Evolutionary conservation across 1,140 invertebrate species (phyloP).

Genomic region (Trinorchestia longiramus): DNA sequence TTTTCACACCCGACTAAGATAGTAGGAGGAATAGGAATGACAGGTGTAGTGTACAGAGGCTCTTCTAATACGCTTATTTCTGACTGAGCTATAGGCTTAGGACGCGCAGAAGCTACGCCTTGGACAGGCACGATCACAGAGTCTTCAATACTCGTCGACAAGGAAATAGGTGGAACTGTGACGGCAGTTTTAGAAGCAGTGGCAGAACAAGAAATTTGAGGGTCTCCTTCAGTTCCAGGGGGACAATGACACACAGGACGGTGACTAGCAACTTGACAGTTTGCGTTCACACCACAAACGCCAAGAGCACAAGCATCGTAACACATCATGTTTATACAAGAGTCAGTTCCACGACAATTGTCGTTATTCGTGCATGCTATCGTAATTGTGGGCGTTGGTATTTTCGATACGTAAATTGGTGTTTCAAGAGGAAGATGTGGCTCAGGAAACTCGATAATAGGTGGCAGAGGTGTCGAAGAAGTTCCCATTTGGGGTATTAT

Average conservation of each 20-base stretch:
- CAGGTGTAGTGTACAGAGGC: not conserved
- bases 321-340: conserved; percentile 87
- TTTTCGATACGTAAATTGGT: conserved; percentile 32
- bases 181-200: conserved; percentile 56
- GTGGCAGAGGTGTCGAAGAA: not conserved
- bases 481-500: conserved; percentile 1
- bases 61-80: not conserved
- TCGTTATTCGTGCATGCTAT: conserved; percentile 63
- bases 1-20: conserved; percentile 78
- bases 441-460: conserved; percentile 3
- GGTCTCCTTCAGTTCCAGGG: conserved; percentile 66
- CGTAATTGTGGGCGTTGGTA: conserved; percentile 28
- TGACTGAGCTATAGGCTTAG: not conserved
- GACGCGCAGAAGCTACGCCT: not conserved
- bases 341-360: conserved; percentile 90
- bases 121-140: conserved; percentile 52
- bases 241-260: conserved; percentile 67
- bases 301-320: conserved; percentile 75
- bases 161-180: conserved; percentile 52
- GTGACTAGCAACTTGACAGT: conserved; percentile 66
- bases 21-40: conserved; percentile 27
- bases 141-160: not conserved
- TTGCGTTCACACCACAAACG: conserved; percentile 69
- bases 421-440: conserved; percentile 3
- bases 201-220: conserved; percentile 62